Evolutionary conservation across 2,113 vertebrate genomes (phyloP), one percentile per base, ranked within the genome.

Genomic region (Neolamprologus falcicula): DNA sequence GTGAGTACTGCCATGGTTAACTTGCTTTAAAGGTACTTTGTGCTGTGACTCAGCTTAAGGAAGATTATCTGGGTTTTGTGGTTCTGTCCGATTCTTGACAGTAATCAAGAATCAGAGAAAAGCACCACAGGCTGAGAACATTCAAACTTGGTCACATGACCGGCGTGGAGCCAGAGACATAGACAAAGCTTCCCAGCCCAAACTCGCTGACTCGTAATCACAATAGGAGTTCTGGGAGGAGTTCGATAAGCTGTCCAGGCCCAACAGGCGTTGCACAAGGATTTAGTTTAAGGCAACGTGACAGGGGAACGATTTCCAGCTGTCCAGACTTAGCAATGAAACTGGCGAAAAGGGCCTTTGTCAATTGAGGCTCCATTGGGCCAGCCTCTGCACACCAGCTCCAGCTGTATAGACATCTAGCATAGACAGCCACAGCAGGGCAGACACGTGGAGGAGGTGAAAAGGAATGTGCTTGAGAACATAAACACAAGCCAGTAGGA

Each of bases 381-480:
- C 73, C 19, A 7, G 83, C 33, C 59, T 14, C 63, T 45, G 10
- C 79, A 54, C 88, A 89, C 7, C 7, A 21, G 59, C 53, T 82
- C 82, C 93, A 94, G 94, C 92, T 94, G 92, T 80, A 83, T 21
- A 82, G 92, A 92, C 88, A 90, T 37, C 81, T 47, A 87, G 88
- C 73, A 7, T 10, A 21, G 28, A 82, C 86, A 4, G 81, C 63
- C 89, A 24, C 91, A 92, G 93, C 90, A 91, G 94, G 92, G 89
- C 88, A 88, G 86, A 88, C 91, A 86, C 88, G 89, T 87, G 92
- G 89, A 94, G 90, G 92, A 90, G 89, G 92, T 89, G 89, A 66
- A 83, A 61, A 93, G 93, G 94, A 95, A 95, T 95, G 94, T 83
- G 92, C 90, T 90, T 54, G 54, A 84, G 90, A 95, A 95, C 89